Evolutionary conservation across 2,888 invertebrate genomes (phyloP).

Genomic region (Serripes groenlandicus): DNA sequence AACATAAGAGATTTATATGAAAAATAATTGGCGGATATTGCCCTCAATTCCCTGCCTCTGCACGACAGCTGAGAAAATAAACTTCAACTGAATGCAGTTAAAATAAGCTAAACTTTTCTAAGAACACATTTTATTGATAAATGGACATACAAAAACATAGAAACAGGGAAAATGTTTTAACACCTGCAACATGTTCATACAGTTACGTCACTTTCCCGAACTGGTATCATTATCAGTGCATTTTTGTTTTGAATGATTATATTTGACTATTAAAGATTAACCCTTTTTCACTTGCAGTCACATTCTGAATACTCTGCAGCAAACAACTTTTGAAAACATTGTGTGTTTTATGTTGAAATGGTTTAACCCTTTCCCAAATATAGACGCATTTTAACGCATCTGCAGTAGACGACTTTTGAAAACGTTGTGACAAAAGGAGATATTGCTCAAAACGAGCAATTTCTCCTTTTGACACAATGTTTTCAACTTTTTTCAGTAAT

Average conservation of each 20-base stretch:
- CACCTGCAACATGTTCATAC: no score
- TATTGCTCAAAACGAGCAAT: no score
- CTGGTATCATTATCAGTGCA: neutral
- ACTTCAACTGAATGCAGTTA: neutral
- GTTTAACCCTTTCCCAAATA: no score
- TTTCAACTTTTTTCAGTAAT: no score
- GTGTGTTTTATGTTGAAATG: no score
- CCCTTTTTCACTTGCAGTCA: neutral
- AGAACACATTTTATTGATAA: neutral
- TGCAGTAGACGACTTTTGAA: no score
- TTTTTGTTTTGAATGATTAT: neutral
- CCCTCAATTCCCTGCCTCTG: neutral
- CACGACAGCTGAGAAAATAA: slow-evolving; percentile 22
- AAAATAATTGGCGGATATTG: neutral
- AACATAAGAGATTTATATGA: neutral
- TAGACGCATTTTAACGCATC: no score
- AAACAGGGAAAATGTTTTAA: slow-evolving; percentile 8
- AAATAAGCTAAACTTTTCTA: slow-evolving; percentile 5
- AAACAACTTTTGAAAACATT: neutral
- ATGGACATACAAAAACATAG: slow-evolving; percentile 19
- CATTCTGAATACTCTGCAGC: no score
- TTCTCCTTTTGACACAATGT: no score
- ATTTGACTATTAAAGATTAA: neutral
- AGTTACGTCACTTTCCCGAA: no score
- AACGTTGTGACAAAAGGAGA: no score